phyloP scores from a whole-genome alignment of 2,888 invertebrate species.

The Loripinus fragilis region DNA sequence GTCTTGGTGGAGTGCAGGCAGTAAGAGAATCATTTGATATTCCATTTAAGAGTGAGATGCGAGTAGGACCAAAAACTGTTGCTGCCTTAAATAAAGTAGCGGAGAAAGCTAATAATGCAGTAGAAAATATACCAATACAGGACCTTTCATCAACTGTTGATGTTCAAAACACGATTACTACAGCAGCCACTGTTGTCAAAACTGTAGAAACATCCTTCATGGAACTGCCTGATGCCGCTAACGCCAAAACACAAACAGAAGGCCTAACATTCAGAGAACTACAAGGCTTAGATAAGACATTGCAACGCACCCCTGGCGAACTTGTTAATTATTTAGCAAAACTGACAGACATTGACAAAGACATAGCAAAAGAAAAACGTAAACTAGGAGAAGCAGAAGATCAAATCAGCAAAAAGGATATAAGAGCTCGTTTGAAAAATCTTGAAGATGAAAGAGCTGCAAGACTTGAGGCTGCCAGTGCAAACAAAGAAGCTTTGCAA shows the following conservation, averaged over 20 bases:
- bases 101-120: neutral
- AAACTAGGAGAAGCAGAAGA: no score
- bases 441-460: neutral
- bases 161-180: neutral
- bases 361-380: no score
- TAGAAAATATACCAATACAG: no score
- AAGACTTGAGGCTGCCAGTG: no score
- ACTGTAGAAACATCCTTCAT: neutral
- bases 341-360: no score
- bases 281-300: neutral
- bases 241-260: neutral
- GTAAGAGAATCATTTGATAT: neutral
- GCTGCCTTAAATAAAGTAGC: neutral
- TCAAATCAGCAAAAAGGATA: no score
- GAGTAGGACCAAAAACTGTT: neutral
- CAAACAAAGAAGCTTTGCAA: no score
- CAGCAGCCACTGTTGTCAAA: neutral
- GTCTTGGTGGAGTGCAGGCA: neutral
- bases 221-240: neutral
- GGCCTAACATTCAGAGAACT: neutral
- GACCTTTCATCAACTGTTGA: neutral
- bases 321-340: neutral
- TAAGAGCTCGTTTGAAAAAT: no score
- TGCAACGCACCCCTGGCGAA: neutral
- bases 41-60: no score